Evolutionary conservation across 1,140 invertebrate genomes (phyloP).

Genomic region (Nasonia longicornis): DNA sequence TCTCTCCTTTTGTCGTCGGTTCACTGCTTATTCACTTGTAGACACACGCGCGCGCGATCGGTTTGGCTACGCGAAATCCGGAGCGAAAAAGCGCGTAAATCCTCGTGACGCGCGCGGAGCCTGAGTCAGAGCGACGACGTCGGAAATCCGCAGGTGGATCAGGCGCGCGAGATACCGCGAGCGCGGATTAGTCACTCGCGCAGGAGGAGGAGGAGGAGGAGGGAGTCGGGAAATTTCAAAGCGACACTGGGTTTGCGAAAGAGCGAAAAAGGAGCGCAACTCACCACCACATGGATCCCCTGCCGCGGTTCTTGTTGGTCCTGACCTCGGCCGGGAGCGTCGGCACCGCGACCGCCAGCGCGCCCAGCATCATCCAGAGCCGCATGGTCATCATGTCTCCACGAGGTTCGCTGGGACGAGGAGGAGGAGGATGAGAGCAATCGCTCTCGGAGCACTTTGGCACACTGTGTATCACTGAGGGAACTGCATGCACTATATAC

Average conservation of each 20-base stretch:
- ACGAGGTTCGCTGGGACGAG: too few species aligned
- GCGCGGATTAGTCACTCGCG: too few species aligned
- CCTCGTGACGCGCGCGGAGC: too few species aligned
- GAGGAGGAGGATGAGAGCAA: too few species aligned
- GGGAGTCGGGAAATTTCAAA: not conserved
- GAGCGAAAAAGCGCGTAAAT: too few species aligned
- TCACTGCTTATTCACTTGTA: not conserved
- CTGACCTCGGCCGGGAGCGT: conserved; percentile 59
- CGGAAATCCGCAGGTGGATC: too few species aligned
- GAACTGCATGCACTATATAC: conserved; percentile 6
- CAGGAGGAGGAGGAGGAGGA: too few species aligned
- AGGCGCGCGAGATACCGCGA: too few species aligned
- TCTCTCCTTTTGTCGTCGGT: not conserved
- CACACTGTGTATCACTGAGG: not conserved
- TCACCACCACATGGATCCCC: conserved; percentile 74
- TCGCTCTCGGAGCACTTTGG: not conserved
- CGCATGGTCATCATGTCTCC: conserved; percentile 56
- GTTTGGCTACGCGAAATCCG: too few species aligned
- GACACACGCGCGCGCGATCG: too few species aligned
- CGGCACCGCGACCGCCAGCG: conserved; percentile 58
- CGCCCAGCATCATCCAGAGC: conserved; percentile 61
- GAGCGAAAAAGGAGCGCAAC: conserved; percentile 47
- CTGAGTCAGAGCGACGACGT: too few species aligned
- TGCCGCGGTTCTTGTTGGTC: conserved; percentile 70
- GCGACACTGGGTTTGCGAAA: not conserved